Percentiles rank a stretch among this genome's conserved stretches.
These are phyloP conservation scores for Apamea sordens DNA, from an alignment of 2,888 invertebrate genomes.

Conservation along the genomic window DNA sequence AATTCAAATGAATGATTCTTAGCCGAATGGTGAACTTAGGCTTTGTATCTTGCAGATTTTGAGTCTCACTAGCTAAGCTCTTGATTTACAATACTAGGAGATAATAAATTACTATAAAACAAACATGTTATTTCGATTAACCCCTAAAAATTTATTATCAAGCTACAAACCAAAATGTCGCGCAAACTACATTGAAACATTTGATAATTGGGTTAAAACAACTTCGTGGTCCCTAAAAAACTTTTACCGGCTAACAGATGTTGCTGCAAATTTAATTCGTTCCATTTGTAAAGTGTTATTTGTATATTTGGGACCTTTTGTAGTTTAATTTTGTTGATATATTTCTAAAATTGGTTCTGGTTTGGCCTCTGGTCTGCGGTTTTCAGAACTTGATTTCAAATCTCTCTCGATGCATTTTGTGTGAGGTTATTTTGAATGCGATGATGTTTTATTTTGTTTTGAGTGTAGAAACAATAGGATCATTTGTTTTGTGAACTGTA, in stretches of 20 bases:
- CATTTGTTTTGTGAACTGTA: constrained; percentile 20
- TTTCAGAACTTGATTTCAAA: constrained; percentile 16
- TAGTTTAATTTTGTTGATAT: constrained; percentile 53
- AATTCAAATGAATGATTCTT: not conserved
- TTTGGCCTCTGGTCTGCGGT: constrained; percentile 38
- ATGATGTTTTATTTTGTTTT: constrained; percentile 28
- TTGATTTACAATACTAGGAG: not conserved
- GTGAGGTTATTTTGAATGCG: constrained; percentile 30
- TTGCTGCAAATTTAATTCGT: constrained; percentile 56
- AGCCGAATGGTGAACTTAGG: not conserved
- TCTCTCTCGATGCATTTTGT: constrained; percentile 33
- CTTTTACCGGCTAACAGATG: constrained; percentile 53
- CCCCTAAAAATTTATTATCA: constrained; percentile 11
- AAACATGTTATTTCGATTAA: constrained; percentile 9
- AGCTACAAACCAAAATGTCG: constrained; percentile 20
- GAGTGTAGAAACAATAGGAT: not conserved
- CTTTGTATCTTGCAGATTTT: not conserved
- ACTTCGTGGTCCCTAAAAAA: constrained; percentile 47
- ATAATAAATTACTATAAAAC: not conserved
- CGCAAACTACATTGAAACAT: constrained; percentile 54
- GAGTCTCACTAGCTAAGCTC: no score
- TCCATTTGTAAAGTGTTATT: constrained; percentile 53
- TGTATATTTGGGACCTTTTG: constrained; percentile 40
- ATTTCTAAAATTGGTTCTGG: constrained; percentile 34
- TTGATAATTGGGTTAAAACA: constrained; percentile 57